A percentile compares a stretch with the other conserved stretches of the same genome.
phyloP scores from a whole-genome alignment of 2,888 invertebrate species.

The Drosophila neotestacea region DNA sequence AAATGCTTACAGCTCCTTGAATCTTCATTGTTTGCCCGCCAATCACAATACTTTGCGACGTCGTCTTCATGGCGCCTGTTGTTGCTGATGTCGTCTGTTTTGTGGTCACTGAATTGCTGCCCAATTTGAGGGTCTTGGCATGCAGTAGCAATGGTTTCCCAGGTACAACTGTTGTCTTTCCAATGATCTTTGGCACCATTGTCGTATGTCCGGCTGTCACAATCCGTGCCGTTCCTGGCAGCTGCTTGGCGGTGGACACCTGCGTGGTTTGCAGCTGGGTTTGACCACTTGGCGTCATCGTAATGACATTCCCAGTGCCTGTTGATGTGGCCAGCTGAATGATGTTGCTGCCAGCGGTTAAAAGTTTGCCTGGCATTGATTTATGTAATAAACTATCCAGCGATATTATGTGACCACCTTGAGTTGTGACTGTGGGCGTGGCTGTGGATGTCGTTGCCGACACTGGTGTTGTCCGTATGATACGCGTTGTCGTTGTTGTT shows the following conservation, averaged over 20 bases:
- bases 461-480: constrained; percentile 58
- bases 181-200: constrained; percentile 85
- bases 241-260: constrained; percentile 35
- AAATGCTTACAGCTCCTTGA: constrained; percentile 78
- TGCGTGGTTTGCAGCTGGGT: constrained; percentile 79
- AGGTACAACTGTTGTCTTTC: constrained; percentile 74
- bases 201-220: constrained; percentile 79
- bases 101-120: constrained; percentile 84
- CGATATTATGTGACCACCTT: constrained; percentile 86
- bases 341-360: constrained; percentile 85
- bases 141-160: constrained; percentile 69
- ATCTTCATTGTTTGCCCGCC: constrained; percentile 84
- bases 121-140: constrained; percentile 63
- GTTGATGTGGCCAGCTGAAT: constrained; percentile 86
- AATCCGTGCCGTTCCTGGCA: constrained; percentile 59
- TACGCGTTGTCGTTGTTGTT: constrained; percentile 50
- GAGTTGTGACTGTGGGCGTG: constrained; percentile 85
- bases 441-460: constrained; percentile 28
- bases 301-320: constrained; percentile 52
- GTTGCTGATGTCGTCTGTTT: constrained; percentile 76
- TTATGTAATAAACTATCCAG: constrained; percentile 83
- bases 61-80: constrained; percentile 67
- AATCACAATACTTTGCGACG: constrained; percentile 83
- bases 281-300: constrained; percentile 48
- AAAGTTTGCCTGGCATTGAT: constrained; percentile 61